Percentiles rank a stretch among this genome's conserved stretches.
Evolutionary conservation across 2,888 invertebrate species (phyloP).

Genomic region (Seira musarum): DNA sequence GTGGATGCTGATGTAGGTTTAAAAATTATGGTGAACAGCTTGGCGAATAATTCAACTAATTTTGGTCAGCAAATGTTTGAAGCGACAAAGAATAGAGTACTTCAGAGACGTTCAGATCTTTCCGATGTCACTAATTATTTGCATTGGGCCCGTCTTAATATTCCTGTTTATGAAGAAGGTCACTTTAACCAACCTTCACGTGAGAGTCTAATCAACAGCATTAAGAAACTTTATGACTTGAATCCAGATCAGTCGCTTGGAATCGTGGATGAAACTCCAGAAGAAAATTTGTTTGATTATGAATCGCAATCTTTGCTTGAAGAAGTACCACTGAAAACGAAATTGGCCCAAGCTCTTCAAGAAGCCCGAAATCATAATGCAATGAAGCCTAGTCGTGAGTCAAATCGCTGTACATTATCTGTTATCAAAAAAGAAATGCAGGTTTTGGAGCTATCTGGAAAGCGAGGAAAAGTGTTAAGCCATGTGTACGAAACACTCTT

Average conservation of each 20-base stretch:
- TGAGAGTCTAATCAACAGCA: background rate
- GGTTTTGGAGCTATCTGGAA: background rate
- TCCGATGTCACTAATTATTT: background rate
- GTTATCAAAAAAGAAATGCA: background rate
- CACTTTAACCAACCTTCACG: background rate
- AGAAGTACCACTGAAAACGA: background rate
- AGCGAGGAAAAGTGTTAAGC: background rate
- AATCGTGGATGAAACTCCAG: background rate
- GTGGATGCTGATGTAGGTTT: background rate
- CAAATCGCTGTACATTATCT: too few relatives aligned
- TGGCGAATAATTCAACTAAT: background rate
- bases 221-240: background rate
- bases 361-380: too few relatives aligned
- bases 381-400: background rate
- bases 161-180: background rate
- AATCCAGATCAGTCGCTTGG: background rate
- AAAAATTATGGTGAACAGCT: background rate
- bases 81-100: background rate
- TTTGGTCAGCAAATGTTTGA: background rate
- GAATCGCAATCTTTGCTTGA: background rate
- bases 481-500: background rate
- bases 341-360: background rate
- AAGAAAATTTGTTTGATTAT: background rate
- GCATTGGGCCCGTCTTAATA: background rate
- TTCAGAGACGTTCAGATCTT: background rate